Conservation (phyloP, 1,140 invertebrate genomes). For the Akabosia matsudoensis region DNA sequence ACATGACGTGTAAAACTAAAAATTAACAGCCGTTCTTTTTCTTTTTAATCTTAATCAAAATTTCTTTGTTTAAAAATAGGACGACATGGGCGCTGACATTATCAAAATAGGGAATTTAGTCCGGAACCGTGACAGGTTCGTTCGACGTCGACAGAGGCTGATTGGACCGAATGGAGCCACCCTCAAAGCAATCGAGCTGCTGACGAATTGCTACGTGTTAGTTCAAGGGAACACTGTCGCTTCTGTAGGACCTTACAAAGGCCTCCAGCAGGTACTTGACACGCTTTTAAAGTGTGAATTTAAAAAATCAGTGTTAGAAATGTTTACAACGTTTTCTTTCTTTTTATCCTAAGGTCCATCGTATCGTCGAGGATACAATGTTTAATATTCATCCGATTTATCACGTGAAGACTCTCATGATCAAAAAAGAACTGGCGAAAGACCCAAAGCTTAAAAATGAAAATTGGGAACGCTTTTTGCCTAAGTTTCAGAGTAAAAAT, state of each 20-base stretch:
- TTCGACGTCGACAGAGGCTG: constrained; percentile 88
- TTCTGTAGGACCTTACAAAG: constrained; percentile 90
- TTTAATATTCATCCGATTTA: constrained; percentile 99
- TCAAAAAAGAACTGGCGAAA: constrained; percentile 89
- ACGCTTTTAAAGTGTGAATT: background rate
- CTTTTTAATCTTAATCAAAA: no score
- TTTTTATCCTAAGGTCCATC: constrained; percentile 61
- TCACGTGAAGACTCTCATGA: constrained; percentile 97
- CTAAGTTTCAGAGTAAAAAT: constrained; percentile 92
- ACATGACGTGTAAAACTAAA: background rate
- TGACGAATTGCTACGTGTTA: constrained; percentile 96
- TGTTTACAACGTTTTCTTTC: background rate
- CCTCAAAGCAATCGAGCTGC: constrained; percentile 92
- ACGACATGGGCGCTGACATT: constrained; percentile 90
- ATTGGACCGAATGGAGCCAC: constrained; percentile 97
- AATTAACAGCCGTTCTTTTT: constrained; percentile 9
- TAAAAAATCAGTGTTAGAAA: background rate
- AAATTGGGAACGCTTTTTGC: constrained; percentile 95
- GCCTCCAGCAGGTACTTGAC: constrained; percentile 71
- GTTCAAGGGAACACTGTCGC: constrained; percentile 98
- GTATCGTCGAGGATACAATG: constrained; percentile 96
- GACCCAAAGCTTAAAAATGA: constrained; percentile 88
- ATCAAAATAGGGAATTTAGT: constrained; percentile 94
- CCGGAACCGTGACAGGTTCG: constrained; percentile 89
- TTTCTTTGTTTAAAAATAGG: no score